Conservation (phyloP, 2,888 invertebrate species). For the Leptogaster cylindrica region DNA sequence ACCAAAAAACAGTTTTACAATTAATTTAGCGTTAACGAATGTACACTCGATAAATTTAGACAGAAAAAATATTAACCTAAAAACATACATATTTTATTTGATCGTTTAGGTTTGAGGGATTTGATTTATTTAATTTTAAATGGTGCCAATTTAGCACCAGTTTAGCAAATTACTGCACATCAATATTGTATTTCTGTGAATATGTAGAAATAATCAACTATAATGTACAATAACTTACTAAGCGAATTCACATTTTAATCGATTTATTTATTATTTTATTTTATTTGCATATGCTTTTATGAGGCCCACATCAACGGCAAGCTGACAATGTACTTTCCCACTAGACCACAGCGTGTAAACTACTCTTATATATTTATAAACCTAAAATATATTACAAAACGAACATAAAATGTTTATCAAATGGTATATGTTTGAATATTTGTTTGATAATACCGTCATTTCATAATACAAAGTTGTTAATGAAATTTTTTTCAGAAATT, state of each 20-base stretch:
- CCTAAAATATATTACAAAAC: too few relatives aligned
- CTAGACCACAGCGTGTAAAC: slow-evolving; percentile 63
- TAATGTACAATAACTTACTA: slow-evolving; percentile 25
- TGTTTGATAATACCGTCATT: too few relatives aligned
- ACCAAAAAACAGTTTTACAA: background rate
- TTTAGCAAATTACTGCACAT: slow-evolving; percentile 55
- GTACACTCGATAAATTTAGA: background rate
- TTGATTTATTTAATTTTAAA: slow-evolving; percentile 57
- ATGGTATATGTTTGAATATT: too few relatives aligned
- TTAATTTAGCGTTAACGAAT: background rate
- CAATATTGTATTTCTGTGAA: slow-evolving; percentile 33
- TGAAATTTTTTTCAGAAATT: too few relatives aligned
- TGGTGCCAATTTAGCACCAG: slow-evolving; percentile 14
- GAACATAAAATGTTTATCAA: too few relatives aligned
- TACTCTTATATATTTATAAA: slow-evolving; percentile 60
- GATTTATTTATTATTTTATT: slow-evolving; percentile 22
- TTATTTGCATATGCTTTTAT: slow-evolving; percentile 49
- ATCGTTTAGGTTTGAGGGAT: slow-evolving; percentile 58
- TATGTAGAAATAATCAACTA: slow-evolving; percentile 4
- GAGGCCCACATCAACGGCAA: slow-evolving; percentile 74
- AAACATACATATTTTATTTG: slow-evolving; percentile 33
- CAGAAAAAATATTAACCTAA: background rate
- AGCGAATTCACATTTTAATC: background rate
- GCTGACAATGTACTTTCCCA: slow-evolving; percentile 66
- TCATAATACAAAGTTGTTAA: too few relatives aligned